Conservation (phyloP, 2,888 invertebrate species). For the Rhagonycha fulva region DNA sequence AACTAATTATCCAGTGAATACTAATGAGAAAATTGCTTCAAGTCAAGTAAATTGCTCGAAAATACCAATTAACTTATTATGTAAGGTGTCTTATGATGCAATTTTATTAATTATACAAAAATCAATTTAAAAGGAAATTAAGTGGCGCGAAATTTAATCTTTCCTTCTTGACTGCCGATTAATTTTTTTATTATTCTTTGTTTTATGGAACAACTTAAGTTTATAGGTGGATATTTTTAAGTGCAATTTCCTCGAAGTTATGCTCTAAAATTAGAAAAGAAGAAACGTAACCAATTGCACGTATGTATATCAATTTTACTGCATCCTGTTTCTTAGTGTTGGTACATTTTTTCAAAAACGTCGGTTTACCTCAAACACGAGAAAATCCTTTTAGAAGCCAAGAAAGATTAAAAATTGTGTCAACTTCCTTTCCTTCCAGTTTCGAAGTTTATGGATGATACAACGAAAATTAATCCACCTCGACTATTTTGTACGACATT, state of each 20-base stretch:
- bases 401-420: background rate
- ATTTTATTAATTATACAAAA: background rate
- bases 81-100: background rate
- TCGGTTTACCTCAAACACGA: no score
- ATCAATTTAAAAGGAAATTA: background rate
- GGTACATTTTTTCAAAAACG: no score
- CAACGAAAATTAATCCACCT: background rate
- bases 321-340: background rate
- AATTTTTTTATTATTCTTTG: background rate
- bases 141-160: background rate
- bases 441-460: background rate
- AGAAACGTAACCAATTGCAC: background rate
- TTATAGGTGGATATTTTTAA: background rate
- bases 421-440: background rate
- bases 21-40: constrained; percentile 17
- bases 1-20: constrained; percentile 18
- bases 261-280: background rate
- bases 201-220: background rate
- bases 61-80: background rate
- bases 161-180: background rate
- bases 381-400: no score
- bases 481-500: background rate
- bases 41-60: constrained; percentile 1
- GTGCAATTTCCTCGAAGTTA: background rate
- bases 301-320: background rate